phyloP scores from a whole-genome alignment of 2,888 invertebrate species.

The Mamestra brassicae region DNA sequence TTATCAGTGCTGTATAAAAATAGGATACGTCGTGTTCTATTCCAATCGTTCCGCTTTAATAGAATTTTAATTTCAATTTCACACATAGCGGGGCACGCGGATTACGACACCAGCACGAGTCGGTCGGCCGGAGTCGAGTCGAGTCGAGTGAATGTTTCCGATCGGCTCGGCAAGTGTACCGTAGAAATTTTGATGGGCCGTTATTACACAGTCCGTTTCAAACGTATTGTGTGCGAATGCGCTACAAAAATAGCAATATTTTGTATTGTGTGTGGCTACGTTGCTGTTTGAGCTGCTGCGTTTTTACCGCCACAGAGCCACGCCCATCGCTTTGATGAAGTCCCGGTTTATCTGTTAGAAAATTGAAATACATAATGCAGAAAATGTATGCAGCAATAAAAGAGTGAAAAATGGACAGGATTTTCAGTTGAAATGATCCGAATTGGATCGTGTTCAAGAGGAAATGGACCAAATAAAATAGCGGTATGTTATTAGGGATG shows the following conservation, averaged over 20 bases:
- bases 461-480: conserved; percentile 43
- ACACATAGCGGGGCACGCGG: conserved; percentile 83
- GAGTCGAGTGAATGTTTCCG: conserved; percentile 83
- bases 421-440: conserved; percentile 39
- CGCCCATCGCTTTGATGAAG: conserved; percentile 68
- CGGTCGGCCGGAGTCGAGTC: conserved; percentile 59
- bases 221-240: conserved; percentile 84
- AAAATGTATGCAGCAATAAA: conserved; percentile 50
- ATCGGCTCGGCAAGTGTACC: conserved; percentile 84
- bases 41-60: conserved; percentile 83
- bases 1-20: conserved; percentile 71
- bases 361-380: conserved; percentile 57
- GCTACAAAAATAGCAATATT: conserved; percentile 76
- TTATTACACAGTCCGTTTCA: conserved; percentile 88
- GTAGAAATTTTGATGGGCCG: conserved; percentile 87
- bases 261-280: conserved; percentile 68
- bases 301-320: conserved; percentile 55
- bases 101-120: conserved; percentile 78
- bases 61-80: conserved; percentile 90
- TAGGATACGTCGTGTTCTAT: conserved; percentile 73
- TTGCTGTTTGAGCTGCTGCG: conserved; percentile 62
- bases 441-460: conserved; percentile 43
- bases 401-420: conserved; percentile 46
- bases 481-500: conserved; percentile 13
- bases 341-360: conserved; percentile 61